Evolutionary conservation across 1,140 invertebrate species (phyloP), one percentile per base, ranked within the genome.

Genomic region (Dendrolimus kikuchii): DNA sequence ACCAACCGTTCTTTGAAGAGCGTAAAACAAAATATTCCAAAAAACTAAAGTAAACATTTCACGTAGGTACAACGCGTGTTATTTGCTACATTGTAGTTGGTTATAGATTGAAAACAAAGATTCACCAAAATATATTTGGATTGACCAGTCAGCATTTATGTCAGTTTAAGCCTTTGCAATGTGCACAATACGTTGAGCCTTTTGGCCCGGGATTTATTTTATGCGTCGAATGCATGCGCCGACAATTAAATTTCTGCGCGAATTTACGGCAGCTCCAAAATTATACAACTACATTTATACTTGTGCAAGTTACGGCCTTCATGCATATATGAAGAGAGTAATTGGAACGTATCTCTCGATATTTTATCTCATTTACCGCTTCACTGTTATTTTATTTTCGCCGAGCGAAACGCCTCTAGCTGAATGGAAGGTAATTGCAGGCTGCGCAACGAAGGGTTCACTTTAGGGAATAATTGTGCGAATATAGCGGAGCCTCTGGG

Each of bases 371-470:
- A 77, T 81, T 77, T 80, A 75, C 66, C 57, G 51, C 66, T 51
- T 74, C 74, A 77, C 81, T 78, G 79, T 82, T 74, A 81, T 85
- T 81, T 84, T 78, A 77, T 73, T 73, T 68, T 63, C 65, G 46
- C 53, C 53, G 62, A 71, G 65, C 63, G 59, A 57, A 71, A 65
- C 61, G 72, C 68, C 69, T 70, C 71, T 76, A 78, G 68, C 74
- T 74, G 69, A 81, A 83, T 81, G 72, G 72, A 62, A 68, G 74
- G 77, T 86, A 83, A 86, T 86, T 86, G 80, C 77, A 82, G 78
- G 73, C 72, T 75, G 64, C 71, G 63, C 65, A 60, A 52, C 64
- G 71, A 81, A 80, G 77, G 82, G 75, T 82, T 70, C 77, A 71
- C 78, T 81, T 77, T 62, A 64, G 80, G 80, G 80, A 86, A 86